phyloP scores from a whole-genome alignment of 1,140 invertebrate species.

The Drosophila kepulauana region DNA sequence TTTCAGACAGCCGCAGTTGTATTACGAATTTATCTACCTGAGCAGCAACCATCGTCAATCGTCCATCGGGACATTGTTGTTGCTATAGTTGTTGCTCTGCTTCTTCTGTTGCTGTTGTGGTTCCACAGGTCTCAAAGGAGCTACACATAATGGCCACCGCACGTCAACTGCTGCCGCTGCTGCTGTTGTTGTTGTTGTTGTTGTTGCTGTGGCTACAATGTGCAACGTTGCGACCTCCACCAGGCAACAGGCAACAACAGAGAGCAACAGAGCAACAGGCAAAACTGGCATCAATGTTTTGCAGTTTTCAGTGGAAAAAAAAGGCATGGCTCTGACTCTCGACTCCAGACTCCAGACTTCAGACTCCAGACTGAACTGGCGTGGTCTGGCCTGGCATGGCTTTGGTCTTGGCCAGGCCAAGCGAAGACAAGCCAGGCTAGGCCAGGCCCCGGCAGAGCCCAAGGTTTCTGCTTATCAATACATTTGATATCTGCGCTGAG shows the following conservation, averaged over 20 bases:
- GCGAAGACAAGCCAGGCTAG: background rate
- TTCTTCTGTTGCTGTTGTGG: slow-evolving; percentile 44
- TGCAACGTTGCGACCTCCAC: slow-evolving; percentile 37
- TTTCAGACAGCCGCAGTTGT: slow-evolving; percentile 65
- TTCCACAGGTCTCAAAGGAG: slow-evolving; percentile 52
- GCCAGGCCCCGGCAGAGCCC: slow-evolving; percentile 24
- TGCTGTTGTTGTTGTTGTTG: too few relatives aligned
- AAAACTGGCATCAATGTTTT: slow-evolving; percentile 56
- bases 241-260: background rate
- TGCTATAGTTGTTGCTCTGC: slow-evolving; percentile 38
- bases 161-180: slow-evolving; percentile 46
- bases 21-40: slow-evolving; percentile 82
- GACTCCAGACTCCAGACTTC: background rate
- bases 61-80: slow-evolving; percentile 61
- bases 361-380: background rate
- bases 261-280: background rate
- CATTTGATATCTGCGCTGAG: slow-evolving; percentile 74
- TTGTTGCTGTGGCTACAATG: slow-evolving; percentile 28
- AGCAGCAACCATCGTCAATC: slow-evolving; percentile 80
- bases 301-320: slow-evolving; percentile 71
- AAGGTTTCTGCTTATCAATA: slow-evolving; percentile 77
- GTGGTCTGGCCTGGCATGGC: slow-evolving; percentile 3
- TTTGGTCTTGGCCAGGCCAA: background rate
- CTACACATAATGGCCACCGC: slow-evolving; percentile 80
- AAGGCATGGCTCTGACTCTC: slow-evolving; percentile 7